Percentiles rank a stretch among this genome's conserved stretches.
These are phyloP conservation scores for Garra rufa DNA, from an alignment of 2,113 vertebrate species.

Conservation along the genomic window DNA sequence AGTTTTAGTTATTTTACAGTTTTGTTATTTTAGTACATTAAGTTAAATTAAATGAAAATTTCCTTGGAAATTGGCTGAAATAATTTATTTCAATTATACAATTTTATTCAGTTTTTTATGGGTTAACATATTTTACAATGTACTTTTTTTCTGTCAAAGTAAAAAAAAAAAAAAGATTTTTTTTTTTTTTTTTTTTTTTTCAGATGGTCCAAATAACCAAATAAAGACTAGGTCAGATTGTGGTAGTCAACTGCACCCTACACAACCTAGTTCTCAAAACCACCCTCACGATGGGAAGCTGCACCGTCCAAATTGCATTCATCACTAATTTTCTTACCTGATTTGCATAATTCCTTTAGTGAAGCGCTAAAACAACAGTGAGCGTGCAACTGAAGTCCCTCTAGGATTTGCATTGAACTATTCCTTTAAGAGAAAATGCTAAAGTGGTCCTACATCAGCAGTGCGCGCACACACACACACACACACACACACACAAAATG, in stretches of 20 bases:
- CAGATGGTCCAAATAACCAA: neutral
- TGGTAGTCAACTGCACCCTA: neutral
- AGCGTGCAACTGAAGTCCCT: neutral
- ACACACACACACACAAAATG: neutral
- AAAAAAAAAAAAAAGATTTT: too few relatives aligned
- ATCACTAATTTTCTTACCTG: neutral
- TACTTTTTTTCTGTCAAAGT: too few relatives aligned
- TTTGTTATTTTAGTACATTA: too few relatives aligned
- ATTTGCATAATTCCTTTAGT: slow-evolving; percentile 19
- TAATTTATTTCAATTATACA: too few relatives aligned
- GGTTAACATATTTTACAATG: too few relatives aligned
- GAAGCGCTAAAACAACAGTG: neutral
- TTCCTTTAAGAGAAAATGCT: slow-evolving; percentile 23
- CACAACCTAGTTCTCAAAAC: neutral
- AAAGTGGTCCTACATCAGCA: neutral
- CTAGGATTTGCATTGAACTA: neutral
- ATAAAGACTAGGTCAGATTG: neutral
- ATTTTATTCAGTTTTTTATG: too few relatives aligned
- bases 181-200: neutral
- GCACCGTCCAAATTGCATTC: neutral
- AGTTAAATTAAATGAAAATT: too few relatives aligned
- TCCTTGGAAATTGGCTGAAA: too few relatives aligned
- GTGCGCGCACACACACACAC: neutral
- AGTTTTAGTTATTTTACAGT: too few relatives aligned
- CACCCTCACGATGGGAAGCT: neutral